These are phyloP conservation scores for Alligator sinensis DNA, from an alignment of 2,113 vertebrate genomes.

Conservation along the genomic window DNA sequence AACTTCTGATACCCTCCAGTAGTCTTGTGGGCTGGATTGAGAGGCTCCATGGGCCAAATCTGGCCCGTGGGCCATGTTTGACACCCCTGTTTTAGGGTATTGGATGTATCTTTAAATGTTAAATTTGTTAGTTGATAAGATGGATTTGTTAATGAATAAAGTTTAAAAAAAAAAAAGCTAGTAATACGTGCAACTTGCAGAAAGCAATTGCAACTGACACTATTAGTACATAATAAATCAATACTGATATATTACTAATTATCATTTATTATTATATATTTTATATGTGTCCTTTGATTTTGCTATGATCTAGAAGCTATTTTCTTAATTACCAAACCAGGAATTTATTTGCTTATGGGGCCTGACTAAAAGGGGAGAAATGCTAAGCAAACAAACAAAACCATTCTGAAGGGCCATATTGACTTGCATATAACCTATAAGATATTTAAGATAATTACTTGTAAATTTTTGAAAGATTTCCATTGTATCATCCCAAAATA, in stretches of 20 bases:
- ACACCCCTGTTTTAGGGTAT: too few species aligned
- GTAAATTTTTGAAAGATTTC: not conserved
- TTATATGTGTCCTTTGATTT: not conserved
- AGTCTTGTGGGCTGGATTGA: too few species aligned
- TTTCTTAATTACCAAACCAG: not conserved
- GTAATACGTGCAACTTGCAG: not conserved
- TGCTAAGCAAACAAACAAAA: not conserved
- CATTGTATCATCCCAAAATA: not conserved
- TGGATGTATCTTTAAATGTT: too few species aligned
- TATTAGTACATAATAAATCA: not conserved
- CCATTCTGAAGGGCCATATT: accelerated
- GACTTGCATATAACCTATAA: not conserved
- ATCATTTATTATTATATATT: not conserved
- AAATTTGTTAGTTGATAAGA: too few species aligned
- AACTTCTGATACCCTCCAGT: too few species aligned
- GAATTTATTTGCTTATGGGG: not conserved
- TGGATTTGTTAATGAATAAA: too few species aligned
- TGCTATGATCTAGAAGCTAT: not conserved
- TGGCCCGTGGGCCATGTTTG: too few species aligned
- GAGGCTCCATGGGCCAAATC: too few species aligned
- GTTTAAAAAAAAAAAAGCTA: not conserved
- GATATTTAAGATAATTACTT: not conserved
- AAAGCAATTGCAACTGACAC: not conserved
- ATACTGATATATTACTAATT: not conserved
- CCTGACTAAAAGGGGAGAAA: not conserved